Base-by-base conservation (phyloP, 2,113 vertebrate genomes). In the Nycticryphes semicollaris region DNA sequence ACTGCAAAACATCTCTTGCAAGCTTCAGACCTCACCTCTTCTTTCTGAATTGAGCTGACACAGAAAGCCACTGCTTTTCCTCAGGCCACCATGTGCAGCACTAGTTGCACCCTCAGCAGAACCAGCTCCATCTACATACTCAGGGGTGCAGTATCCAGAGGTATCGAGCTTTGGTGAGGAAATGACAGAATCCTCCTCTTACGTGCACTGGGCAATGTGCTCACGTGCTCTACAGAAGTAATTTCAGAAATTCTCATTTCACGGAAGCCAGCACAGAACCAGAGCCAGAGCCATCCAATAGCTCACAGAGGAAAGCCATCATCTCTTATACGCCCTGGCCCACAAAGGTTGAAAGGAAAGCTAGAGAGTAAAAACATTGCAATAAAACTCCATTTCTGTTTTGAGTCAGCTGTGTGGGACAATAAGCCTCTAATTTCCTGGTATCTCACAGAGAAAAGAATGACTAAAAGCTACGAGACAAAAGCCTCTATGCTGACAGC, bases 121-220 rank as follows among this genome's bases (percentile, higher is more conserved):
- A 2, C 4, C 0, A 1, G 50, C 73, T 47, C 11, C 2, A 10
- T 9, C 23, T 37, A 10, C 5, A 0, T 2, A 0, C 12, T 47
- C 19, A 8, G 74, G 39, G 7, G 1, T 3, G 19, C 37, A 6
- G 9, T 9, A 27, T 2, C 57, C 64, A 31, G 56, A 68, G 14
- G 12, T 17, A 1, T 28, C 9, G 1, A 20, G n/a, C 50, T 3
- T 9, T 8, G 23, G 41, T 28, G 35, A 60, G 16, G 39, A 59
- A 56, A 53, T 2, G 5, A n/a, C 56, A 69, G 59, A 47, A 54
- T 48, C 22, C 57, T 79, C n/a, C 66, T 39, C 23, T 13, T n/a
- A 28, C 2, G 4, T 35, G 7, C 11, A 2, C 30, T 22, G 28
- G n/a, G 37, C 6, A 0, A 2, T 9, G 60, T 9, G 51, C 64